These are phyloP conservation scores for Notarius quadriscutis DNA, from an alignment of 2,113 vertebrate species.

Conservation along the genomic window DNA sequence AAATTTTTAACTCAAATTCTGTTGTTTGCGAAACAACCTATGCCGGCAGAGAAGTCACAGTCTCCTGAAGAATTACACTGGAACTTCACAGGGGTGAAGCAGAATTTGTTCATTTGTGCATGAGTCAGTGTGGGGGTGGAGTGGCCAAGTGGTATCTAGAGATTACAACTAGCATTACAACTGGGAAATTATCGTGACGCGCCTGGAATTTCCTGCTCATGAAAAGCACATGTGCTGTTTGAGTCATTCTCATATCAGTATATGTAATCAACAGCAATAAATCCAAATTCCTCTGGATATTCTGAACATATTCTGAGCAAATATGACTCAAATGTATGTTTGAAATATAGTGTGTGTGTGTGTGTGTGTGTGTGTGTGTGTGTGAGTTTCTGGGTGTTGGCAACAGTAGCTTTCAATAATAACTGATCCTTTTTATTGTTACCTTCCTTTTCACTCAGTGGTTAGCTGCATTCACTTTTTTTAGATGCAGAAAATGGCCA, in stretches of 20 bases:
- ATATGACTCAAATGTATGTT: background rate
- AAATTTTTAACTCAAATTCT: background rate
- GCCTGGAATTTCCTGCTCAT: slow-evolving; percentile 65
- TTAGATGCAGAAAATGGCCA: background rate
- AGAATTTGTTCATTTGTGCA: slow-evolving; percentile 1
- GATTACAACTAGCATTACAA: slow-evolving; percentile 35
- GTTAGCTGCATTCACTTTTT: slow-evolving; percentile 42
- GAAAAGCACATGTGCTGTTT: slow-evolving; percentile 10
- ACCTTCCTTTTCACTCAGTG: slow-evolving; percentile 28
- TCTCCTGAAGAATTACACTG: slow-evolving; percentile 27
- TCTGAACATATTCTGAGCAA: background rate
- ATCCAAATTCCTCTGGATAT: background rate
- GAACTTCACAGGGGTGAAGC: slow-evolving; percentile 13
- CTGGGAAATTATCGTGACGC: slow-evolving; percentile 61
- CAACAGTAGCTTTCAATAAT: slow-evolving; percentile 33
- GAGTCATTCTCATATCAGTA: slow-evolving; percentile 5
- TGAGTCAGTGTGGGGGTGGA: slow-evolving; percentile 35
- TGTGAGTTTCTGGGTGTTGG: slow-evolving; percentile 22
- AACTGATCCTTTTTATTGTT: slow-evolving; percentile 21
- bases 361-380: background rate
- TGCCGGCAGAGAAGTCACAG: background rate
- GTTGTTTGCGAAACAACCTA: background rate
- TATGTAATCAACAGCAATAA: background rate
- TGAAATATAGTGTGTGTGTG: background rate
- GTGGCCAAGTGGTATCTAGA: slow-evolving; percentile 42